phyloP scores from a whole-genome alignment of 1,140 invertebrate species.

The Cydia strobilella region DNA sequence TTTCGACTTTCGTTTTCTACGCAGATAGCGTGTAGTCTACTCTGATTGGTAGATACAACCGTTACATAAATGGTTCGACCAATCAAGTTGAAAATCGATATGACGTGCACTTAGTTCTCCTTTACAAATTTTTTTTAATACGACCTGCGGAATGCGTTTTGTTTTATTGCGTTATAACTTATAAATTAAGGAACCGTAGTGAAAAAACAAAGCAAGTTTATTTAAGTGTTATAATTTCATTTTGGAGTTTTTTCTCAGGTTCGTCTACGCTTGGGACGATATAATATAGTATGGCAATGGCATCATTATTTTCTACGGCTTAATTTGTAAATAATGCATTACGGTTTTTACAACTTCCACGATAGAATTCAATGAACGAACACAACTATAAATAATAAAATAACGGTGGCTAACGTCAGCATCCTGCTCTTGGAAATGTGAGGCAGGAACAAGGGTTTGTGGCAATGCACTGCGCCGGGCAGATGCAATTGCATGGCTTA shows the following conservation, averaged over 20 bases:
- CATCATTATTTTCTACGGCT: no score
- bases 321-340: no score
- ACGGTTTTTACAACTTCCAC: no score
- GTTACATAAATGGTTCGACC: not conserved
- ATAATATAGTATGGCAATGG: no score
- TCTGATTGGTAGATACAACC: not conserved
- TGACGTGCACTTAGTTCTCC: constrained; percentile 1
- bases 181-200: no score
- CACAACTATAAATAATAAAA: constrained; percentile 25
- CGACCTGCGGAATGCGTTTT: not conserved
- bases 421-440: constrained; percentile 63
- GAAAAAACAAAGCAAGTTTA: no score
- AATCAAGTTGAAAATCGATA: not conserved
- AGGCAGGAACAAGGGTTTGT: constrained; percentile 67
- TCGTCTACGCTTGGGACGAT: no score
- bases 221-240: no score
- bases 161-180: not conserved
- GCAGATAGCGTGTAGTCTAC: not conserved
- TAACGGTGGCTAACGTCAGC: constrained; percentile 49
- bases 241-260: no score
- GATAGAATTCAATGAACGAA: no score
- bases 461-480: constrained; percentile 64
- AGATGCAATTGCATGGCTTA: constrained; percentile 66
- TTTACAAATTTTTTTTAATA: not conserved
- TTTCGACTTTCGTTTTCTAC: not conserved